A percentile compares a stretch with the other conserved stretches of the same genome.
phyloP scores from a whole-genome alignment of 1,140 invertebrate genomes.

The Sesamia nonagrioides region DNA sequence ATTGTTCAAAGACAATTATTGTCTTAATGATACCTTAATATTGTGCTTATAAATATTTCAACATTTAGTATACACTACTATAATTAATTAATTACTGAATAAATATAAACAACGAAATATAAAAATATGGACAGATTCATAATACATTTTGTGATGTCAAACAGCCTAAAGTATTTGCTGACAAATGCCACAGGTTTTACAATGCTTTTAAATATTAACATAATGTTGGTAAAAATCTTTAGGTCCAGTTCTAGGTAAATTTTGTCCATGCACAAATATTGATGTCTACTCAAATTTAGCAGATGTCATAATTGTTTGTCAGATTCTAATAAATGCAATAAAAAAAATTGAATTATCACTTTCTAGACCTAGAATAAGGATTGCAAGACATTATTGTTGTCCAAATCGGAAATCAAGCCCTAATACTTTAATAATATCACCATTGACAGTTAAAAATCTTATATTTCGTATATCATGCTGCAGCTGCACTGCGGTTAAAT shows the following conservation, averaged over 20 bases:
- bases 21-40: not conserved
- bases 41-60: not conserved
- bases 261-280: too few species aligned
- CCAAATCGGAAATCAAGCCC: constrained; percentile 67
- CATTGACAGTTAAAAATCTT: constrained; percentile 65
- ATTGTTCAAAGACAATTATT: constrained; percentile 5
- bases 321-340: not conserved
- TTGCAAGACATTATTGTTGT: constrained; percentile 29
- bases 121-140: constrained; percentile 31
- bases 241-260: too few species aligned
- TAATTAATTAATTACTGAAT: not conserved
- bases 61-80: not conserved
- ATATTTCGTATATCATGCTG: constrained; percentile 63
- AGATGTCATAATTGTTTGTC: not conserved
- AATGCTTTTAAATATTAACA: not conserved
- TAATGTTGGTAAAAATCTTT: not conserved
- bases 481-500: constrained; percentile 56
- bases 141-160: constrained; percentile 17
- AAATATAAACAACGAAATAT: not conserved
- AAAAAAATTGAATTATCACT: too few species aligned
- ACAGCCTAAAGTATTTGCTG: not conserved
- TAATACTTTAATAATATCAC: constrained; percentile 65
- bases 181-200: not conserved
- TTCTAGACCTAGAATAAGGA: not conserved
- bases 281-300: not conserved